phyloP scores from a whole-genome alignment of 2,888 invertebrate species.

The Oscheius sp. region DNA sequence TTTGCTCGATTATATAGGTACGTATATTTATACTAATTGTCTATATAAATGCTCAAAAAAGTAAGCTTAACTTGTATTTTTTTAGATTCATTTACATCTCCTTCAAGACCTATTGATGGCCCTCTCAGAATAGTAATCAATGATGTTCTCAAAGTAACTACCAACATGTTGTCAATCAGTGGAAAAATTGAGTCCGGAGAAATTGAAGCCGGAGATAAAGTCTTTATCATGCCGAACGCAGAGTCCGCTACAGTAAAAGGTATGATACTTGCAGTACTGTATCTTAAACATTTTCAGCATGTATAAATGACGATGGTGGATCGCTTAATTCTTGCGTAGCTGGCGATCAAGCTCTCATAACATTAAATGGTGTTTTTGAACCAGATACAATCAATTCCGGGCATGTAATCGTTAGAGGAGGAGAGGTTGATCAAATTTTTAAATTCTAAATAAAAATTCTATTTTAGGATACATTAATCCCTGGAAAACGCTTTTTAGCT shows the following conservation, averaged over 20 bases:
- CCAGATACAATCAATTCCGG: slow-evolving; percentile 81
- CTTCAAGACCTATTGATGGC: slow-evolving; percentile 77
- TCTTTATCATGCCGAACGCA: slow-evolving; percentile 76
- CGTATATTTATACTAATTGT: background rate
- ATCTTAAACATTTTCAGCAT: slow-evolving; percentile 31
- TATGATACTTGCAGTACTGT: slow-evolving; percentile 25
- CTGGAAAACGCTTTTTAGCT: slow-evolving; percentile 80
- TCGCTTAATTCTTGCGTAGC: slow-evolving; percentile 36
- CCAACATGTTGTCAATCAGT: slow-evolving; percentile 79
- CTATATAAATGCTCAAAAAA: too few species aligned
- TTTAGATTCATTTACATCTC: slow-evolving; percentile 44
- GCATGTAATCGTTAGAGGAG: slow-evolving; percentile 82
- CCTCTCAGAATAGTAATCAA: slow-evolving; percentile 90
- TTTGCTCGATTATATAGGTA: slow-evolving; percentile 84
- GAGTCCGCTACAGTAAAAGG: slow-evolving; percentile 64
- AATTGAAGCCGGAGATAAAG: slow-evolving; percentile 84
- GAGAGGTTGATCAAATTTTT: slow-evolving; percentile 37
- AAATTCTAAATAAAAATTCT: background rate
- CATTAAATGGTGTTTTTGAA: slow-evolving; percentile 74
- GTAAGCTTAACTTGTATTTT: too few species aligned
- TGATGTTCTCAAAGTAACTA: slow-evolving; percentile 83
- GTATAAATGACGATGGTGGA: slow-evolving; percentile 35
- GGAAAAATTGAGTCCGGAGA: slow-evolving; percentile 91
- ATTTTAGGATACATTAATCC: slow-evolving; percentile 60
- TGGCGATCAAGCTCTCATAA: slow-evolving; percentile 86